Conservation (phyloP, 2,113 vertebrate genomes). For the Tiliqua scincoides region DNA sequence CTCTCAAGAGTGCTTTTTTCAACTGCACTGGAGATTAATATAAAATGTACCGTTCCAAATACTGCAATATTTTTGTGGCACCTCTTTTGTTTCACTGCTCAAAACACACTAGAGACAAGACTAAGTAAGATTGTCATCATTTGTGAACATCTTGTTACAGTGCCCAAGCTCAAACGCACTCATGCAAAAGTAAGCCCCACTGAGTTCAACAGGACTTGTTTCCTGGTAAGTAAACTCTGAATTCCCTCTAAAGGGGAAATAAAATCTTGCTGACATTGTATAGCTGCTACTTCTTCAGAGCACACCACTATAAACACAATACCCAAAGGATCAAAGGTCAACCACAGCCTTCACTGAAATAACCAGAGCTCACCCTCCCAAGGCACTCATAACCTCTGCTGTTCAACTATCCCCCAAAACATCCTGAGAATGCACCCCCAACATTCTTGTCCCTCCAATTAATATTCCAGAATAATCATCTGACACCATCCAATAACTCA, state of each 20-base stretch:
- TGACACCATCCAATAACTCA: too few species aligned
- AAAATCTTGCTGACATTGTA: not conserved
- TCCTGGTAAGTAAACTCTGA: not conserved
- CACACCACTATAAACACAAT: not conserved
- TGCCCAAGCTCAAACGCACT: too few species aligned
- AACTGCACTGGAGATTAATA: not conserved
- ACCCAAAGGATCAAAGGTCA: not conserved
- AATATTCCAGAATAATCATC: not conserved
- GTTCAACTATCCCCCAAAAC: not conserved
- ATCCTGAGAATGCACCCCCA: not conserved
- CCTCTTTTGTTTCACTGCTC: not conserved
- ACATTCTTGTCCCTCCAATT: not conserved
- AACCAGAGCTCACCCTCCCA: not conserved
- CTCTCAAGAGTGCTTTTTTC: fast-evolving
- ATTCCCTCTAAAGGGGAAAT: not conserved
- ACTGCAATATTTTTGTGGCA: not conserved
- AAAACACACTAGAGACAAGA: not conserved
- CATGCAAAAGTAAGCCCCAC: not conserved
- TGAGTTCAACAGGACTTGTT: not conserved
- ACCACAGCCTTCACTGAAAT: not conserved
- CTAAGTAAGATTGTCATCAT: not conserved
- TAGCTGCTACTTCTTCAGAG: not conserved
- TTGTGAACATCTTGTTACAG: not conserved
- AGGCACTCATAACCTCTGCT: not conserved
- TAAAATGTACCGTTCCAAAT: not conserved